Conservation (phyloP, 2,888 invertebrate genomes). For the Thelaira solivaga region DNA sequence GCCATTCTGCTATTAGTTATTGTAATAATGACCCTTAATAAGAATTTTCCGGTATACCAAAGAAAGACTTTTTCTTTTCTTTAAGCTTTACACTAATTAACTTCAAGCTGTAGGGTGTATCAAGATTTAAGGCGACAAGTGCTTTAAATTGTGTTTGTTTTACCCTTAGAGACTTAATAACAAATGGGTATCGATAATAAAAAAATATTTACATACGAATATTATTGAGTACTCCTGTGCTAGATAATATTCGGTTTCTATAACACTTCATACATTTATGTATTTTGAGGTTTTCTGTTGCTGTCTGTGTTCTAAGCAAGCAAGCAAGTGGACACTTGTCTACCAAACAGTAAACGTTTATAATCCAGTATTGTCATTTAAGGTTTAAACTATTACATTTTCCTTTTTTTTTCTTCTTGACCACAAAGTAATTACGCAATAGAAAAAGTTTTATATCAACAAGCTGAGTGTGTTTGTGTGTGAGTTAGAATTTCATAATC, state of each 20-base stretch:
- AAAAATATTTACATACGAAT: neutral
- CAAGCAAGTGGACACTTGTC: neutral
- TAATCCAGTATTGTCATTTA: constrained; percentile 59
- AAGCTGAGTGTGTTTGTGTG: too few species aligned
- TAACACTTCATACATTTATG: neutral
- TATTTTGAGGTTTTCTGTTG: constrained; percentile 16
- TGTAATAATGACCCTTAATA: too few species aligned
- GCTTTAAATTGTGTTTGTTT: too few species aligned
- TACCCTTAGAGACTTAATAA: too few species aligned
- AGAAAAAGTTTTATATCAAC: constrained; percentile 55
- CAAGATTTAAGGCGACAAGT: too few species aligned
- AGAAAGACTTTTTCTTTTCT: too few species aligned
- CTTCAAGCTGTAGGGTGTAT: too few species aligned
- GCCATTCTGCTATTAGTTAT: too few species aligned
- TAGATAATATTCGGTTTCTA: constrained; percentile 29
- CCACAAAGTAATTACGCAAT: constrained; percentile 60
- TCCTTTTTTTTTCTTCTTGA: constrained; percentile 20
- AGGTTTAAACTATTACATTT: constrained; percentile 19
- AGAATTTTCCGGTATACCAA: too few species aligned
- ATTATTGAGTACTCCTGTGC: too few species aligned
- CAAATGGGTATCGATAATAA: neutral
- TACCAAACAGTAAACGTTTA: constrained; percentile 48
- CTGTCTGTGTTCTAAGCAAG: neutral
- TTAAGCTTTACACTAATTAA: too few species aligned
- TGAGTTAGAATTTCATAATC: neutral